phyloP scores from a whole-genome alignment of 2,113 vertebrate species.

The Etheostoma cragini region DNA sequence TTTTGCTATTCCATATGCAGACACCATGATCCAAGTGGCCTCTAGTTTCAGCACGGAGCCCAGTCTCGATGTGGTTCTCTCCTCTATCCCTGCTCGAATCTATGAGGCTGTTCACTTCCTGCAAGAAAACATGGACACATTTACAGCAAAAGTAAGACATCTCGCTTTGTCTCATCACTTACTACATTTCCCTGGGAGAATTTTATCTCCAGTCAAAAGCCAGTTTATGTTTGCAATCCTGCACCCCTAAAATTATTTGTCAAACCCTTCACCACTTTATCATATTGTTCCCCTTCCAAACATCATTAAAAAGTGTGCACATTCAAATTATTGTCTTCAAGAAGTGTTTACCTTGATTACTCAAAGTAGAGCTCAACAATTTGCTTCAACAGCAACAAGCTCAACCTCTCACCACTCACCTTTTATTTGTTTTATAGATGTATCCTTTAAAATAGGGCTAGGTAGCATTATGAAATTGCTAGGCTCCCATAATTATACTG shows the following conservation, averaged over 20 bases:
- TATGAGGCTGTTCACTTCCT: slow-evolving; percentile 88
- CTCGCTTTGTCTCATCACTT: neutral
- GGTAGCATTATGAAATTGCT: neutral
- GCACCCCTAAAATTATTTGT: neutral
- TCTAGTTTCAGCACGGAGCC: slow-evolving; percentile 89
- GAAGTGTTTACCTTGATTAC: neutral
- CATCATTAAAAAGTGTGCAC: neutral
- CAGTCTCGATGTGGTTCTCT: slow-evolving; percentile 88
- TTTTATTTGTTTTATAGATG: slow-evolving; percentile 17
- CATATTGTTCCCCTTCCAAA: neutral
- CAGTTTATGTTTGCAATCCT: neutral
- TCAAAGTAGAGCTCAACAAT: neutral
- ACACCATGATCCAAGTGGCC: slow-evolving; percentile 90
- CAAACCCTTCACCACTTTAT: neutral
- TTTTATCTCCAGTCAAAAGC: neutral
- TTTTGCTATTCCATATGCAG: slow-evolving; percentile 65
- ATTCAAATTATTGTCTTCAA: neutral
- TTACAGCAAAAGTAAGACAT: slow-evolving; percentile 87
- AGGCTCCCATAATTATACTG: neutral
- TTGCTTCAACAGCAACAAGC: neutral
- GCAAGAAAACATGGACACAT: slow-evolving; percentile 87
- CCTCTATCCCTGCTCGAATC: slow-evolving; percentile 88
- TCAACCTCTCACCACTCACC: neutral
- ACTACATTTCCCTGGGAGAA: neutral
- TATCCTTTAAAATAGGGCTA: slow-evolving; percentile 8